phyloP scores from a whole-genome alignment of 2,113 vertebrate genomes.

The Notothenia rossii region DNA sequence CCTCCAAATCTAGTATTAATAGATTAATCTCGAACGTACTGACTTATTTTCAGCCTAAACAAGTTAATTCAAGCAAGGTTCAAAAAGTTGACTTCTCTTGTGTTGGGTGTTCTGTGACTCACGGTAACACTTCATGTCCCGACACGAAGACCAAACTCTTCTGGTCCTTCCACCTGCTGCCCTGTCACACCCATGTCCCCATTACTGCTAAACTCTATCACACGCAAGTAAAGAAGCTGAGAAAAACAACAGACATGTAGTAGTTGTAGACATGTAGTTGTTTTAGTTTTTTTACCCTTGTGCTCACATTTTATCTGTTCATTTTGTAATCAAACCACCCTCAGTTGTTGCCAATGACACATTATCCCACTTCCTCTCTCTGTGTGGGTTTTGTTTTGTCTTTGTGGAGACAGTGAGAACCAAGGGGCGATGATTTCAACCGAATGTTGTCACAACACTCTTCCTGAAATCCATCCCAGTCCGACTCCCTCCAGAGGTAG shows the following conservation, averaged over 20 bases:
- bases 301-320: conserved; percentile 7
- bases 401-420: conserved; percentile 15
- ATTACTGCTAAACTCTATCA: conserved; percentile 19
- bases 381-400: conserved; percentile 53
- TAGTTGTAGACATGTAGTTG: not conserved
- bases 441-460: conserved; percentile 54
- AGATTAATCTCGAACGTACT: not conserved
- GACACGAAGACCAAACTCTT: conserved; percentile 53
- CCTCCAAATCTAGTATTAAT: not conserved
- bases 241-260: not conserved
- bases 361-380: conserved; percentile 43
- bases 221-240: conserved; percentile 20
- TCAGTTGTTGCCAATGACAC: conserved; percentile 9
- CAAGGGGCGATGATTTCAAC: conserved; percentile 32
- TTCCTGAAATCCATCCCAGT: conserved; percentile 8
- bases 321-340: conserved; percentile 6
- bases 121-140: conserved; percentile 53
- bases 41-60: not conserved
- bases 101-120: conserved; percentile 24
- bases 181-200: conserved; percentile 51
- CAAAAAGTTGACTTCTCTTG: not conserved
- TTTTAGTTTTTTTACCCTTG: not conserved
- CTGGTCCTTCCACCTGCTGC: conserved; percentile 72
- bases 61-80: not conserved
- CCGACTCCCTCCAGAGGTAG: conserved; percentile 30